Conservation (phyloP, 2,797 vertebrate genomes). For the Danio tinwini region DNA sequence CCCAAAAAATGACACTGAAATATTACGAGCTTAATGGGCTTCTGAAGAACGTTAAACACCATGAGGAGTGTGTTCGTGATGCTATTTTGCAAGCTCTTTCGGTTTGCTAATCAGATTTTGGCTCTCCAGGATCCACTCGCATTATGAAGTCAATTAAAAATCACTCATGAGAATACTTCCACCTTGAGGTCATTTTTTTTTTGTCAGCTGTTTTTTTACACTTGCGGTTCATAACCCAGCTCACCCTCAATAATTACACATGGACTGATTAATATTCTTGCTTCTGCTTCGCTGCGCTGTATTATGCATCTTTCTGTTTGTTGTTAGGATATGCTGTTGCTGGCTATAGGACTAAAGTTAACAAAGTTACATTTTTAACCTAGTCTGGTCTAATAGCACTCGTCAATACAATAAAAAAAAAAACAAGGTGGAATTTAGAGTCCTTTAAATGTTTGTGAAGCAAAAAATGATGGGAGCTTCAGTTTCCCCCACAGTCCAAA, state of each 20-base stretch:
- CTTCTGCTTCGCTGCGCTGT: no score
- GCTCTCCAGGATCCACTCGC: neutral
- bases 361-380: no score
- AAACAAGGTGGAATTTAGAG: no score
- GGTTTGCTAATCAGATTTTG: constrained; percentile 10
- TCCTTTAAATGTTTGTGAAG: no score
- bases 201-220: neutral
- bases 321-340: no score
- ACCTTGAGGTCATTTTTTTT: constrained; percentile 22
- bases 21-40: constrained; percentile 13
- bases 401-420: no score
- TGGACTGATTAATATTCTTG: neutral
- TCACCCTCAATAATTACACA: neutral
- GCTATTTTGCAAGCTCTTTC: constrained; percentile 3
- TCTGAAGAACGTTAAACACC: neutral
- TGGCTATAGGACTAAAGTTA: no score
- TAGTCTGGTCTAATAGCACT: no score
- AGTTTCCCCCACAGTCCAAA: no score
- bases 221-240: no score
- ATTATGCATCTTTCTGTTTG: no score
- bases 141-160: constrained; percentile 36
- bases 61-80: constrained; percentile 6
- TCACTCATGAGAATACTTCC: constrained; percentile 19
- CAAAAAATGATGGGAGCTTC: no score
- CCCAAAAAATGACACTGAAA: constrained; percentile 24